phyloP scores from a whole-genome alignment of 2,888 invertebrate genomes.

The Microplitis manilae region DNA sequence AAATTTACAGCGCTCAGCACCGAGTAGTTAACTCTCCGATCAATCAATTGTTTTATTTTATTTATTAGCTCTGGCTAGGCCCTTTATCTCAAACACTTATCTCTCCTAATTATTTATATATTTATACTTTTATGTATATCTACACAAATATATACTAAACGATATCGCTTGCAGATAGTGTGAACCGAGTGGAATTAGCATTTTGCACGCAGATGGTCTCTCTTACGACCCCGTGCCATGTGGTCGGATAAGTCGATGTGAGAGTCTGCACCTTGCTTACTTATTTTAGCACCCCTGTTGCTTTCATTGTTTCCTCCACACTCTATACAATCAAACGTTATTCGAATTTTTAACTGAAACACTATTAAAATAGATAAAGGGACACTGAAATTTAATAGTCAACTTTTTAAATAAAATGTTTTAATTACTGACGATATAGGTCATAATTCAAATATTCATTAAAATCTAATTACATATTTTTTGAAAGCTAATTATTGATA shows the following conservation, averaged over 20 bases:
- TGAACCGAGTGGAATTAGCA: slow-evolving; percentile 53
- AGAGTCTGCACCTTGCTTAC: slow-evolving; percentile 53
- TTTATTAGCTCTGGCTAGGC: slow-evolving; percentile 43
- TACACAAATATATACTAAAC: slow-evolving; percentile 31
- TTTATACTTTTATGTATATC: slow-evolving; percentile 29
- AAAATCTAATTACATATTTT: neutral
- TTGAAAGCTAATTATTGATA: too few relatives aligned
- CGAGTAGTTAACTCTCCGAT: slow-evolving; percentile 35
- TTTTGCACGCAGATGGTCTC: slow-evolving; percentile 56
- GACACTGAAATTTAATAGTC: neutral
- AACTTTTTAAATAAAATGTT: slow-evolving; percentile 1
- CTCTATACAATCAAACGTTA: slow-evolving; percentile 28
- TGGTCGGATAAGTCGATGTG: slow-evolving; percentile 49
- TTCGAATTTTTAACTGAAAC: slow-evolving; percentile 37
- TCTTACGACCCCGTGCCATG: slow-evolving; percentile 46
- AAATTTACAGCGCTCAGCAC: slow-evolving; percentile 45
- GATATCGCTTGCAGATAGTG: slow-evolving; percentile 43
- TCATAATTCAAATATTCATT: neutral
- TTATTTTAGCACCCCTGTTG: slow-evolving; percentile 36
- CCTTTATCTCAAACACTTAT: neutral
- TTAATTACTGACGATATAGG: slow-evolving; percentile 11
- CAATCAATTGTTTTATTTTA: slow-evolving; percentile 30
- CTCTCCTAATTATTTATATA: neutral
- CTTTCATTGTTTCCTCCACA: slow-evolving; percentile 48
- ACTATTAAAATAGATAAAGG: slow-evolving; percentile 17